Conservation (phyloP, 2,888 invertebrate genomes). For the Hyles lineata region DNA sequence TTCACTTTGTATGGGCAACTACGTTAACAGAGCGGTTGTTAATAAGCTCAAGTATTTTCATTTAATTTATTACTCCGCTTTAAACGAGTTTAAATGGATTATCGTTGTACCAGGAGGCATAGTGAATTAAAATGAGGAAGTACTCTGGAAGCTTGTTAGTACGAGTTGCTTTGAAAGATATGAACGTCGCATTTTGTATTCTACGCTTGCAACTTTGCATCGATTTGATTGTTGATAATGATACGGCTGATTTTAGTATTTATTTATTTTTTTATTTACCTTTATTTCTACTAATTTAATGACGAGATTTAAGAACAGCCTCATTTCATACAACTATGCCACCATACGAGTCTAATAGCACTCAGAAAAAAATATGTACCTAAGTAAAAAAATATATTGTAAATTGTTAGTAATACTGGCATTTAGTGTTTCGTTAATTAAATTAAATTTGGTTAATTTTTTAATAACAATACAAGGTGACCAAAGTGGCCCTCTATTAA, state of each 20-base stretch:
- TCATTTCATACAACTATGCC: neutral
- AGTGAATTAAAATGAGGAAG: conserved; percentile 26
- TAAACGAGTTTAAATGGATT: conserved; percentile 29
- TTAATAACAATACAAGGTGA: conserved; percentile 3
- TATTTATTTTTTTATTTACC: neutral
- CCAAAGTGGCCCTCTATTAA: conserved; percentile 6
- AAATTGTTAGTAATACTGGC: neutral
- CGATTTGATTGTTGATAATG: neutral
- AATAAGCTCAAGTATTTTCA: conserved; percentile 59
- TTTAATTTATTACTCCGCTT: conserved; percentile 56
- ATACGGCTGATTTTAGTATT: neutral
- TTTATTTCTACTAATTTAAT: neutral
- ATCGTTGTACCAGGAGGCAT: conserved; percentile 21
- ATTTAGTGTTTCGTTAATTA: neutral
- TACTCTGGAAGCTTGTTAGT: conserved; percentile 3
- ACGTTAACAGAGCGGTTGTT: conserved; percentile 39
- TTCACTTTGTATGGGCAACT: conserved; percentile 37
- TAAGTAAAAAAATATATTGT: too few species aligned
- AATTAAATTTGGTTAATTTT: neutral
- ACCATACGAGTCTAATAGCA: too few species aligned
- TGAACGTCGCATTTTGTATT: conserved; percentile 15
- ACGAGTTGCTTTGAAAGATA: conserved; percentile 5
- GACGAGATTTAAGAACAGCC: neutral
- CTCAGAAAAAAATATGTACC: too few species aligned
- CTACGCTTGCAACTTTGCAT: neutral